These are phyloP conservation scores for Glareola pratincola DNA, from an alignment of 2,113 vertebrate species.

Conservation along the genomic window DNA sequence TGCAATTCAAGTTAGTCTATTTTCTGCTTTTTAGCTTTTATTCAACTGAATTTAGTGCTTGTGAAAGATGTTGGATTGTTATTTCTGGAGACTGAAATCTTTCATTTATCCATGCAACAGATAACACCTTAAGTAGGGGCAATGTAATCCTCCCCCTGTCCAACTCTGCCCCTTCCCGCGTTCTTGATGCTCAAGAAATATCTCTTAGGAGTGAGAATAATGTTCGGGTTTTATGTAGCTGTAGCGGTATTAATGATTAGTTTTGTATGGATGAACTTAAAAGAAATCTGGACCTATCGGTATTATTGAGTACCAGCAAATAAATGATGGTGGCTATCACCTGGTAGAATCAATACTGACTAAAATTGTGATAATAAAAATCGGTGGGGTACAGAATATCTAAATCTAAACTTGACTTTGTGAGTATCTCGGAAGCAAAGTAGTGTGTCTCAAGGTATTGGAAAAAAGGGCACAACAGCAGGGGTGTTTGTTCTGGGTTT, in stretches of 20 bases:
- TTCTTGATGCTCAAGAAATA: neutral
- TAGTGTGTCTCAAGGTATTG: neutral
- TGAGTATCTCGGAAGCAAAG: neutral
- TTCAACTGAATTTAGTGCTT: constrained; percentile 34
- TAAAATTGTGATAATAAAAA: neutral
- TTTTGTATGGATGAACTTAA: neutral
- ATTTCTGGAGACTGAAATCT: constrained; percentile 18
- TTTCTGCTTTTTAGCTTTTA: constrained; percentile 58
- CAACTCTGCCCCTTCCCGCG: neutral
- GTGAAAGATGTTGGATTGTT: constrained; percentile 12
- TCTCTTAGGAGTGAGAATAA: neutral
- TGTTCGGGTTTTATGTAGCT: neutral
- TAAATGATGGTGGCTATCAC: neutral
- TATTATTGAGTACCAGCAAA: neutral
- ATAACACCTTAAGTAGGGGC: neutral
- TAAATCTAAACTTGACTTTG: neutral
- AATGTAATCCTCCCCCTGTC: neutral
- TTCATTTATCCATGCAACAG: neutral
- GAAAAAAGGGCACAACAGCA: neutral
- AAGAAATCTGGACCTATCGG: neutral
- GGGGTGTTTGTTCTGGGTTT: neutral
- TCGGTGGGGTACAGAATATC: neutral
- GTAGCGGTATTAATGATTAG: neutral
- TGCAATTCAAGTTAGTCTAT: constrained; percentile 68
- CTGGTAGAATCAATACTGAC: neutral